These are phyloP conservation scores for Melanostoma mellinum DNA, from an alignment of 2,888 invertebrate genomes.

Conservation along the genomic window DNA sequence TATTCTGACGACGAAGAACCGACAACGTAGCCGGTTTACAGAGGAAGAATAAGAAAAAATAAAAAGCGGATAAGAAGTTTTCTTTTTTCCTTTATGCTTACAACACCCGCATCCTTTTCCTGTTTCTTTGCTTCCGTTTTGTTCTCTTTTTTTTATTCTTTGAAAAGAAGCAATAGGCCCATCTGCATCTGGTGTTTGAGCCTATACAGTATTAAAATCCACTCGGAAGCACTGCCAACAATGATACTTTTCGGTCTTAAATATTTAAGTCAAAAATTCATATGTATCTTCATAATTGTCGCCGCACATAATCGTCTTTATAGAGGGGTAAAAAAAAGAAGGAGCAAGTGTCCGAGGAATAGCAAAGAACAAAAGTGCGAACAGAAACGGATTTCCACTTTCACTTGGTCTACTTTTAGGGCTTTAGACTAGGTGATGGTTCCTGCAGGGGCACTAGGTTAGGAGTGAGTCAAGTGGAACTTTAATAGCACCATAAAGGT, in stretches of 20 bases:
- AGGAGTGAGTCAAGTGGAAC: slow-evolving; percentile 37
- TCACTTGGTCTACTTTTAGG: slow-evolving; percentile 45
- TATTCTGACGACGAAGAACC: slow-evolving; percentile 35
- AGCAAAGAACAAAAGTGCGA: background rate
- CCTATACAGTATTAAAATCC: slow-evolving; percentile 27
- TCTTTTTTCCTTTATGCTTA: slow-evolving; percentile 16
- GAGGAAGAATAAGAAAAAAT: background rate
- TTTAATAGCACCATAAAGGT: slow-evolving; percentile 49
- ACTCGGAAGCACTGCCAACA: slow-evolving; percentile 29
- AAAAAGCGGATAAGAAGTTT: background rate
- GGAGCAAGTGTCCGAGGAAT: background rate
- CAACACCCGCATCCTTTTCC: slow-evolving; percentile 38
- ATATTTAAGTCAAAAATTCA: slow-evolving; percentile 21
- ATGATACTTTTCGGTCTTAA: slow-evolving; percentile 26
- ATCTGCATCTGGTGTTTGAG: slow-evolving; percentile 21
- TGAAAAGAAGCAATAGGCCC: background rate
- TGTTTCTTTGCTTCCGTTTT: slow-evolving; percentile 24
- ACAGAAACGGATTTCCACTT: slow-evolving; percentile 39
- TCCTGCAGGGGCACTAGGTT: slow-evolving; percentile 14
- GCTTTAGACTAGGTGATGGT: slow-evolving; percentile 22
- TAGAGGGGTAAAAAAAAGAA: background rate
- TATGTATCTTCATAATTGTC: slow-evolving; percentile 45
- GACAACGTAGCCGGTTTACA: slow-evolving; percentile 2
- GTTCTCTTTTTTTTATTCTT: background rate
- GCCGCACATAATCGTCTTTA: slow-evolving; percentile 48